Percentiles rank a stretch among this genome's conserved stretches.
Conservation (phyloP, 2,888 invertebrate genomes). For the Spatulosminthurus flaviceps region DNA sequence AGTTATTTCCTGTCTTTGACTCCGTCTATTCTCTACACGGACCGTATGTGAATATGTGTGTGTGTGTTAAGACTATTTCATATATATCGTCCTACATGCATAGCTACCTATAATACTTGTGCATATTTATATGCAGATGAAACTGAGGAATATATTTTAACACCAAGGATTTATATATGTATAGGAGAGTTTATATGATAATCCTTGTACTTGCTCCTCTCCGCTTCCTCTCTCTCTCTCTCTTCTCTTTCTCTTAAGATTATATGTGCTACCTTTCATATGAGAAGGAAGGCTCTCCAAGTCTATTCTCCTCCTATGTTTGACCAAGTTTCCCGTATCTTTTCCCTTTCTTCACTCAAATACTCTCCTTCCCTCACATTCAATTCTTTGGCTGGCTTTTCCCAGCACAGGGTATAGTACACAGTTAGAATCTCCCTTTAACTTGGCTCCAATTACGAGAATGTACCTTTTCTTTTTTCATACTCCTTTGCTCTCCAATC, state of each 20-base stretch:
- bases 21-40: constrained; percentile 24
- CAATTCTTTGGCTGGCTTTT: background rate
- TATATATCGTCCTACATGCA: background rate
- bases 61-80: background rate
- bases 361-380: constrained; percentile 10
- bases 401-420: no score
- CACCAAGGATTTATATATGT: no score
- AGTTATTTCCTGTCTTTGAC: constrained; percentile 47
- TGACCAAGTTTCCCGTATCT: constrained; percentile 36
- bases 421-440: no score
- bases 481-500: no score
- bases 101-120: background rate
- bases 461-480: no score
- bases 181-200: background rate
- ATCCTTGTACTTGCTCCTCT: background rate
- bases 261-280: background rate
- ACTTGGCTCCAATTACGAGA: no score
- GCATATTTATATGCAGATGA: background rate
- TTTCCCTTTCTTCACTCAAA: constrained; percentile 32
- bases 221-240: background rate
- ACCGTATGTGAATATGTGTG: background rate
- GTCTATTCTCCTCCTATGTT: background rate
- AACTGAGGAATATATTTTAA: constrained; percentile 1
- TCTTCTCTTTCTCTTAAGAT: background rate
- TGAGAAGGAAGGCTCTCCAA: background rate